phyloP scores from a whole-genome alignment of 2,113 vertebrate genomes.

The Aramus guarauna region DNA sequence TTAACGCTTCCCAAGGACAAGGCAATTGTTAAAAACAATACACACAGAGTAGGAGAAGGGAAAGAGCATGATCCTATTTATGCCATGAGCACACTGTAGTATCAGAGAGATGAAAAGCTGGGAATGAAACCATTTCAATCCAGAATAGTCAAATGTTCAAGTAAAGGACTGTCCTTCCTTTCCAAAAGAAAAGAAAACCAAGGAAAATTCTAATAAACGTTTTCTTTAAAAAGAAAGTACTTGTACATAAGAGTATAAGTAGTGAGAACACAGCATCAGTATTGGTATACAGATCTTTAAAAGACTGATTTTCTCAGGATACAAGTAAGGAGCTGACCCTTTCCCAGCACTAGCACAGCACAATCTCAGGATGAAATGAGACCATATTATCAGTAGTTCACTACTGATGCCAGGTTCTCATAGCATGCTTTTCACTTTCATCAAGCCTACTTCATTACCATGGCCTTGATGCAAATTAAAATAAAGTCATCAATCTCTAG shows the following conservation, averaged over 20 bases:
- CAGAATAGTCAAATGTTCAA: neutral
- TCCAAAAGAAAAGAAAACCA: neutral
- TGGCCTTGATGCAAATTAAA: conserved; percentile 9
- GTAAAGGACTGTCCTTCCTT: neutral
- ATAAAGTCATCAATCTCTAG: conserved; percentile 38
- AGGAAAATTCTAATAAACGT: neutral
- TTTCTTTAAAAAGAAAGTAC: neutral
- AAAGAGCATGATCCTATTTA: neutral
- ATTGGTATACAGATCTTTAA: neutral
- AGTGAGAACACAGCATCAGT: neutral
- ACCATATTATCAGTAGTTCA: neutral
- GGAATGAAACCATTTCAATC: neutral
- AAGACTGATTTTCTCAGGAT: neutral
- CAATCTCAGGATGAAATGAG: neutral
- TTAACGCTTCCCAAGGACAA: neutral
- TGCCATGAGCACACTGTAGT: neutral
- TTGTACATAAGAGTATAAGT: neutral
- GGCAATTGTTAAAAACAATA: neutral
- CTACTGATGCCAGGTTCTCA: neutral
- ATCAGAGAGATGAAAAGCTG: neutral
- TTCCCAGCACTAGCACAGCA: neutral
- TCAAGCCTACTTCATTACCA: conserved; percentile 1
- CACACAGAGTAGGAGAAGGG: neutral
- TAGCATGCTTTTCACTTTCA: conserved; percentile 26
- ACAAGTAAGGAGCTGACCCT: neutral